phyloP scores from a whole-genome alignment of 2,888 invertebrate species.

The Nomada hirtipes region DNA sequence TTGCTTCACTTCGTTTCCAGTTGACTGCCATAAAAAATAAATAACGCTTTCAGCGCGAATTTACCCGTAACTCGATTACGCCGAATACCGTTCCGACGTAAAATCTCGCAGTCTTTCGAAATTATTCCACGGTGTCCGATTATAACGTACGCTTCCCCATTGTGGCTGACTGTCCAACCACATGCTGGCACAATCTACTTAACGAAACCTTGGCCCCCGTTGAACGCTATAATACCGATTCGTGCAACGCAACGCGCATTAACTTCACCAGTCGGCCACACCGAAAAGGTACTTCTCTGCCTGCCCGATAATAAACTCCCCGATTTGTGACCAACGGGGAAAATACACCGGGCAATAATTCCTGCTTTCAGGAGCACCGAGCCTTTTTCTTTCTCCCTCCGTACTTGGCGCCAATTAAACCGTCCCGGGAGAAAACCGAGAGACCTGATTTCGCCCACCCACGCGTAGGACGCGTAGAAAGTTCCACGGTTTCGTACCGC shows the following conservation, averaged over 20 bases:
- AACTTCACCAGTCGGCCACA: not conserved
- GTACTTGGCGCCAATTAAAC: slow-evolving; percentile 53
- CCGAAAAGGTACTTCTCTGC: slow-evolving; percentile 30
- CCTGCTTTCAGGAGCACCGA: slow-evolving; percentile 28
- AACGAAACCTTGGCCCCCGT: not conserved
- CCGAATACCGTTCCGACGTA: too few relatives aligned
- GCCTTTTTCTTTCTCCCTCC: not conserved
- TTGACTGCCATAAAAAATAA: too few relatives aligned
- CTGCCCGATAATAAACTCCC: slow-evolving; percentile 42
- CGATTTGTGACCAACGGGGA: slow-evolving; percentile 42
- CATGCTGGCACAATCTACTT: too few relatives aligned
- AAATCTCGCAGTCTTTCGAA: too few relatives aligned
- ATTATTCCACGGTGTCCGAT: too few relatives aligned
- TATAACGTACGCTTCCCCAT: too few relatives aligned
- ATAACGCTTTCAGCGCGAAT: too few relatives aligned
- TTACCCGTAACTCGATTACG: too few relatives aligned
- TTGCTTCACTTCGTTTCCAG: too few relatives aligned
- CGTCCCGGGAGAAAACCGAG: slow-evolving; percentile 57
- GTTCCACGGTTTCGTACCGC: slow-evolving; percentile 50
- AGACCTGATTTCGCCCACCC: slow-evolving; percentile 69
- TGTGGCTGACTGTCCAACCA: too few relatives aligned
- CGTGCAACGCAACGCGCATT: not conserved
- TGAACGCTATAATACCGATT: not conserved
- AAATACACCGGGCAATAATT: slow-evolving; percentile 53
- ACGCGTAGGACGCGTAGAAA: slow-evolving; percentile 68